Evolutionary conservation across 2,797 vertebrate species (phyloP).

Genomic region (Discoglossus pictus): DNA sequence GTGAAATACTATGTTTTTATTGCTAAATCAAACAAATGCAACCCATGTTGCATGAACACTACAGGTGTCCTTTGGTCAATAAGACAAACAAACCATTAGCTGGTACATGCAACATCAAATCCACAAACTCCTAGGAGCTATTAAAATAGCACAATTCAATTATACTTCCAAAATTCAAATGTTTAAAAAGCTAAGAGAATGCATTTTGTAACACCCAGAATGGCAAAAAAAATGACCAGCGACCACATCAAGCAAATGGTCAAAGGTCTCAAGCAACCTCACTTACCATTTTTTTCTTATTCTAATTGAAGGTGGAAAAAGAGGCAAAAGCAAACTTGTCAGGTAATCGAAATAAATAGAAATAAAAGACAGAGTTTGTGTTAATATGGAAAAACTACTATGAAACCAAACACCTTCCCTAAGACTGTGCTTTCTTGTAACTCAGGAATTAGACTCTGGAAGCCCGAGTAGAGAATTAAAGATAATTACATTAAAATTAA

Average conservation of each 20-base stretch:
- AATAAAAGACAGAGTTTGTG: too few relatives aligned
- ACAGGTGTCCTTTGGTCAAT: too few relatives aligned
- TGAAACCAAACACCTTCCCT: too few relatives aligned
- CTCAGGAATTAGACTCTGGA: too few relatives aligned
- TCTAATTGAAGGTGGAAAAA: conserved; percentile 92
- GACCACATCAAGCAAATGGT: conserved; percentile 77
- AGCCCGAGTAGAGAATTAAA: too few relatives aligned
- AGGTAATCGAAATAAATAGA: too few relatives aligned
- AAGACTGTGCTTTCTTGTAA: too few relatives aligned
- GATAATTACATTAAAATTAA: too few relatives aligned
- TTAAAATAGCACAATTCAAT: not conserved
- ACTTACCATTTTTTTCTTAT: conserved; percentile 99
- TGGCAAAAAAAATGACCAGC: conserved; percentile 60
- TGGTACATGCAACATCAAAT: conserved; percentile 16
- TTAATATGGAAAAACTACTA: too few relatives aligned
- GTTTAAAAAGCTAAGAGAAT: not conserved
- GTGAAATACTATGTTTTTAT: too few relatives aligned
- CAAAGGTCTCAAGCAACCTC: conserved; percentile 77
- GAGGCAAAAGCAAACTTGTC: conserved; percentile 79
- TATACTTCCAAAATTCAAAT: not conserved
- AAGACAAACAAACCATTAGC: not conserved
- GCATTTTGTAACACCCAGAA: conserved; percentile 33
- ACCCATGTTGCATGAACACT: too few relatives aligned
- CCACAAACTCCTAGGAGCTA: conserved; percentile 9
- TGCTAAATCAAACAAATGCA: too few relatives aligned